Base-by-base conservation (phyloP, 2,888 invertebrate species). In the Himalopsyche kuldschensis region DNA sequence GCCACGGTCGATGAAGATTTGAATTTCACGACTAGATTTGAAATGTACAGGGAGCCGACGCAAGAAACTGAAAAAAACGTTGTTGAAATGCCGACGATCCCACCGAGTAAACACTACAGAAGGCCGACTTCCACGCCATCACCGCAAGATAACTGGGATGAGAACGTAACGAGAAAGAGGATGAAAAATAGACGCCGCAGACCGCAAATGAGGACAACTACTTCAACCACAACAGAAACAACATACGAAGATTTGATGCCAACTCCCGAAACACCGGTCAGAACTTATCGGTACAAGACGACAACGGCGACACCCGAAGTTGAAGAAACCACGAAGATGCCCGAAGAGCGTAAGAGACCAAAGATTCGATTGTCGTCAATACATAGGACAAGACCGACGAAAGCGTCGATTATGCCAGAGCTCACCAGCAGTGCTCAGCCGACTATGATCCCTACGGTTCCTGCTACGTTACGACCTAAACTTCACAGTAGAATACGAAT, bases 181-280 rank as follows among this genome's bases (percentile, higher is more conserved):
- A 91, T 90, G 83, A 92, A 92, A 88, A 89, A 90, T 78, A 89
- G 92, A 84, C 90, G 92, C 86, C 90, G 92, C 81, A 90, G 92
- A 79, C 92, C 91, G 27, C 88, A 78, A 88, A 89, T 84, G 90
- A 87, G 75, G 11, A 63, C 47, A 15, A 75, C 87, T 87, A 80
- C 85, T 20, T 79, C 87, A 17, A 90, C 88, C 79, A 88, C 88
- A 11, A 88, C 87, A 63, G 88, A 87, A 82, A 87, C 87, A 79
- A 84, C 87, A 20, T 88, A 88, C 47, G 83, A 83, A 82, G 24
- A 76, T 17, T 41, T 69, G 1, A 77, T 55, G 10, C 76, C 78
- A n/a, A 82, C 75, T 35, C 55, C 81, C 4, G 85, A 85, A 4
- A 75, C 35, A 24, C 76, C 84, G 11, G 17, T 79, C 3, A 81